phyloP scores from a whole-genome alignment of 2,113 vertebrate genomes.

The Motacilla tschutschensis region DNA sequence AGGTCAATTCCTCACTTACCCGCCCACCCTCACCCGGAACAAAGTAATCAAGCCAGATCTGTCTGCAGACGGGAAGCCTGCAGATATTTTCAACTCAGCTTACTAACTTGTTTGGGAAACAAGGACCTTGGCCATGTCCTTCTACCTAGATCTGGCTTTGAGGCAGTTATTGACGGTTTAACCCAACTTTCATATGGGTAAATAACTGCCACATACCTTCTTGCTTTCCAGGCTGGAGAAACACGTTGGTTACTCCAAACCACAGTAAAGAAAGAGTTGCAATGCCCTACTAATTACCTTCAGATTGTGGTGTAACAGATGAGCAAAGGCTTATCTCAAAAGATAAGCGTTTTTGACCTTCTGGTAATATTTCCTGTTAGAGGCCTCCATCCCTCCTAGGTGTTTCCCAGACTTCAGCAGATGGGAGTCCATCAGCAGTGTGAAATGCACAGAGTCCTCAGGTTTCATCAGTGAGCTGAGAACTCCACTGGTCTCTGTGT shows the following conservation, averaged over 20 bases:
- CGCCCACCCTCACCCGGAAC: not conserved
- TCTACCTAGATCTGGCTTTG: not conserved
- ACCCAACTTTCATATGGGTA: not conserved
- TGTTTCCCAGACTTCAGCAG: conserved; percentile 11
- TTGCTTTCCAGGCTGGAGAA: not conserved
- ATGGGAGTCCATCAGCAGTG: not conserved
- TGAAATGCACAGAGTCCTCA: not conserved
- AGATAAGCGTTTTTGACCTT: not conserved
- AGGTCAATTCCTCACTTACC: not conserved
- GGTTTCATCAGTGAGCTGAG: not conserved
- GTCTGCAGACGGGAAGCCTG: not conserved
- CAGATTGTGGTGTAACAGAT: not conserved
- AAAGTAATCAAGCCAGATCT: not conserved
- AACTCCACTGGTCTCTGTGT: not conserved
- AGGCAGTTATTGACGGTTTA: not conserved
- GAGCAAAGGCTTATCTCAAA: not conserved
- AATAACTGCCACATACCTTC: not conserved
- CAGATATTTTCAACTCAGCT: not conserved
- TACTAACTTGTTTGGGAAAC: conserved; percentile 33
- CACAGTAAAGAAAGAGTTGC: not conserved
- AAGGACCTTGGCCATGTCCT: not conserved
- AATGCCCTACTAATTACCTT: not conserved
- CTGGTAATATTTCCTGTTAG: not conserved
- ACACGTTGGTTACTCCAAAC: rapidly evolving
- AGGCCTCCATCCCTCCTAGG: not conserved